phyloP scores from a whole-genome alignment of 2,797 vertebrate species.

The Aeoliscus strigatus region DNA sequence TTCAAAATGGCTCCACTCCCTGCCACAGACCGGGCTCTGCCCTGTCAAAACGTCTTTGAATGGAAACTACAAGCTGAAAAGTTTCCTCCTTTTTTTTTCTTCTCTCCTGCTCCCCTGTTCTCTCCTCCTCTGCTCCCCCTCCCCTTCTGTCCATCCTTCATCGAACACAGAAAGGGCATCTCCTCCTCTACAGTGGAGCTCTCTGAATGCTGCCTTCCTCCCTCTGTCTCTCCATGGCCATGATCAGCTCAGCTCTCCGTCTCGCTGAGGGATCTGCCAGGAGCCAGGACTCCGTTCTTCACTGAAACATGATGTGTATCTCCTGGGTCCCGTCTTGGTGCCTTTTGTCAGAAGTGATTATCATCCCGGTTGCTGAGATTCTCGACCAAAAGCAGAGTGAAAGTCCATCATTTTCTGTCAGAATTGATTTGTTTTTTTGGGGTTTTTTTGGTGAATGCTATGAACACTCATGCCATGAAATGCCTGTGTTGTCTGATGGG shows the following conservation, averaged over 20 bases:
- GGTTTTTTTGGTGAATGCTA: no score
- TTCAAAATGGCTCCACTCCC: conserved; percentile 74
- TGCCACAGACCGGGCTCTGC: conserved; percentile 67
- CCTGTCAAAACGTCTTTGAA: conserved; percentile 78
- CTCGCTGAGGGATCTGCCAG: conserved; percentile 66
- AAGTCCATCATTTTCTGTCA: no score
- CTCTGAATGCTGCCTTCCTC: conserved; percentile 52
- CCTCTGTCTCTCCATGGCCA: conserved; percentile 13
- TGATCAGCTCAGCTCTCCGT: conserved; percentile 58
- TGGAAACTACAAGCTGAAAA: conserved; percentile 72
- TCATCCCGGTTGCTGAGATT: conserved; percentile 31
- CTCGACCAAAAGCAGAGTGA: conserved; percentile 23
- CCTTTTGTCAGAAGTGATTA: conserved; percentile 56
- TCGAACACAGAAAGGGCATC: conserved; percentile 66
- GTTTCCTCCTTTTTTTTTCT: conserved; percentile 48
- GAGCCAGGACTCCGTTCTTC: conserved; percentile 62
- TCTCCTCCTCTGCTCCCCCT: conserved; percentile 4
- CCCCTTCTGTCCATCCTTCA: conserved; percentile 65
- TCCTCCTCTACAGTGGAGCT: conserved; percentile 60
- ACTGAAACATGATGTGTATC: conserved; percentile 66
- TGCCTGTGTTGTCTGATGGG: no score
- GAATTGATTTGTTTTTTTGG: neutral
- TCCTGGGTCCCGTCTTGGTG: conserved; percentile 54
- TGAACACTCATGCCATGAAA: no score
- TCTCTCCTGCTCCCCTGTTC: conserved; percentile 30